Evolutionary conservation across 2,888 invertebrate genomes (phyloP).

Genomic region (Platycheirus rosarum): DNA sequence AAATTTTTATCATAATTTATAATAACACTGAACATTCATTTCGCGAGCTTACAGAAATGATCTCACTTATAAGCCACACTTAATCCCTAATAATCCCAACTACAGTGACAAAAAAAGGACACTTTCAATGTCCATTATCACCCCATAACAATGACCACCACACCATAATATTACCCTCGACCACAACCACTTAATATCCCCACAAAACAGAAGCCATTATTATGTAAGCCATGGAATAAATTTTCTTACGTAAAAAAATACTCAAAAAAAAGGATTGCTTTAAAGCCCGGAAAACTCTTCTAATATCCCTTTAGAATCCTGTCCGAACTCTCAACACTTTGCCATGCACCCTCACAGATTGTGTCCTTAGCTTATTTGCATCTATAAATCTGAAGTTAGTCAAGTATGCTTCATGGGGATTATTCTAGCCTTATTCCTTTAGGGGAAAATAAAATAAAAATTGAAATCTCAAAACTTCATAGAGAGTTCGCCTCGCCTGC

Average conservation of each 20-base stretch:
- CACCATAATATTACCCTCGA: conserved; percentile 26
- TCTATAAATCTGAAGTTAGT: conserved; percentile 69
- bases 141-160: conserved; percentile 30
- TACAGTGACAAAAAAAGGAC: conserved; percentile 20
- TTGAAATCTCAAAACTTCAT: conserved; percentile 40
- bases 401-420: conserved; percentile 24
- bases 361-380: conserved; percentile 54
- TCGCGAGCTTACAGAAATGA: not conserved
- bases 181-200: conserved; percentile 22
- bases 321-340: conserved; percentile 11
- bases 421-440: conserved; percentile 1
- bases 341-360: conserved; percentile 13
- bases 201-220: conserved; percentile 15
- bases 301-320: conserved; percentile 40
- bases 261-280: conserved; percentile 19
- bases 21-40: not conserved
- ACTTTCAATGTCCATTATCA: conserved; percentile 54
- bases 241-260: conserved; percentile 28
- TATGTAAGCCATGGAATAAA: conserved; percentile 26
- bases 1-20: not conserved
- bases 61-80: conserved; percentile 26
- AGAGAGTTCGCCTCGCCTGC: conserved; percentile 8
- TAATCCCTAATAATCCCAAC: conserved; percentile 44
- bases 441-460: conserved; percentile 43
- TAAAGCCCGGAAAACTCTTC: conserved; percentile 46